Conservation (phyloP, 2,797 vertebrate species). For the Labeo calbasu region DNA sequence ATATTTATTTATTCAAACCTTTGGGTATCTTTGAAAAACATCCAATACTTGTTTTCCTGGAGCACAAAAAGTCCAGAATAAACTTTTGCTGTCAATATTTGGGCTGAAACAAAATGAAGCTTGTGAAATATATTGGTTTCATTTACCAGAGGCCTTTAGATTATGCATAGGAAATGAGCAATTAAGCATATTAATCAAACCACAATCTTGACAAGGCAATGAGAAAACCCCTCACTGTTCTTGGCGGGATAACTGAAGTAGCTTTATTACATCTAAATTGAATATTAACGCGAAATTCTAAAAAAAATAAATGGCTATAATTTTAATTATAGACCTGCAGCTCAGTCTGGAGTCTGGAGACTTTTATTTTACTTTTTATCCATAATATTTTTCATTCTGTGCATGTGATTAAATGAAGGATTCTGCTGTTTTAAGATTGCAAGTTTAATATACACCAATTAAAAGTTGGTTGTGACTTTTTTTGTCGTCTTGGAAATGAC, state of each 20-base stretch:
- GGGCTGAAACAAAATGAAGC: neutral
- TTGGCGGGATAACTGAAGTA: neutral
- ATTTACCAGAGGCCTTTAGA: conserved; percentile 9
- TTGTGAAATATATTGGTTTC: neutral
- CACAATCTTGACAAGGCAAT: neutral
- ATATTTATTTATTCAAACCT: neutral
- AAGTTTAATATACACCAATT: neutral
- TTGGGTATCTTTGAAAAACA: neutral
- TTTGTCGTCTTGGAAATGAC: neutral
- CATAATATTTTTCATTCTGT: neutral
- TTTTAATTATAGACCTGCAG: conserved; percentile 1
- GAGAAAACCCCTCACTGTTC: neutral
- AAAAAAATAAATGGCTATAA: neutral
- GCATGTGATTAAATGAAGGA: neutral
- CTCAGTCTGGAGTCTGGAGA: neutral
- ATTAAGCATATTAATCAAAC: conserved; percentile 4
- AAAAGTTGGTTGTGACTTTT: neutral
- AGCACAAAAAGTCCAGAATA: neutral
- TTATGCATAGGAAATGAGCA: neutral
- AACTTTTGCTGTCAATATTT: neutral
- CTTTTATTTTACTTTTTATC: neutral
- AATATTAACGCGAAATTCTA: neutral
- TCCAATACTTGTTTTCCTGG: neutral
- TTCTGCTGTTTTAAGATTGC: conserved; percentile 3
- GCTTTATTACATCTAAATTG: neutral